phyloP scores from a whole-genome alignment of 2,113 vertebrate genomes.

The Bos indicus region DNA sequence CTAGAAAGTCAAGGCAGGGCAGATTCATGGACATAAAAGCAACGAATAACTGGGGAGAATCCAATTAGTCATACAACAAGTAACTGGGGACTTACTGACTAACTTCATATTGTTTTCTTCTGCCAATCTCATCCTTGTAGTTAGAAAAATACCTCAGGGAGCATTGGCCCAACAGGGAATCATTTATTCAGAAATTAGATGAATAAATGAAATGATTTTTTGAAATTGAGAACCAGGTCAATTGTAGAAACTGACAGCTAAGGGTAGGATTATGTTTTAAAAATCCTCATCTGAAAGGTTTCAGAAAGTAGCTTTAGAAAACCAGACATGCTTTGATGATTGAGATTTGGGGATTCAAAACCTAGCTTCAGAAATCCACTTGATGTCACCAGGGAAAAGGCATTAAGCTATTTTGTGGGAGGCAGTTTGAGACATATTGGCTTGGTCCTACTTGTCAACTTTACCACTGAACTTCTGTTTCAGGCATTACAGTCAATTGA shows the following conservation, averaged over 20 bases:
- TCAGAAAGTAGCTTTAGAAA: conserved; percentile 55
- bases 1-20: background rate
- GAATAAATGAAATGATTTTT: background rate
- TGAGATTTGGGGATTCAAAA: conserved; percentile 46
- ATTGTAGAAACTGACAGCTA: conserved; percentile 19
- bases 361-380: conserved; percentile 24
- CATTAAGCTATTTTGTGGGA: conserved; percentile 12
- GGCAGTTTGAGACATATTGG: background rate
- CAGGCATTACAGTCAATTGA: background rate
- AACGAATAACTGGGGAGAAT: background rate
- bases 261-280: conserved; percentile 47
- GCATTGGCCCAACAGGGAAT: background rate
- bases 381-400: conserved; percentile 18
- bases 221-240: background rate
- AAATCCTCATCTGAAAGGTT: conserved; percentile 48
- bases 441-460: conserved; percentile 5
- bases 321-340: conserved; percentile 29
- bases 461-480: background rate
- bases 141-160: background rate
- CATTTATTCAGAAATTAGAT: background rate
- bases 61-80: background rate
- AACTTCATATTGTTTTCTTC: background rate
- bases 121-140: background rate
- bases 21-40: background rate
- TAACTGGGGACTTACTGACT: background rate